These are phyloP conservation scores for Agrypnia vestita DNA, from an alignment of 1,140 invertebrate species.

Conservation along the genomic window DNA sequence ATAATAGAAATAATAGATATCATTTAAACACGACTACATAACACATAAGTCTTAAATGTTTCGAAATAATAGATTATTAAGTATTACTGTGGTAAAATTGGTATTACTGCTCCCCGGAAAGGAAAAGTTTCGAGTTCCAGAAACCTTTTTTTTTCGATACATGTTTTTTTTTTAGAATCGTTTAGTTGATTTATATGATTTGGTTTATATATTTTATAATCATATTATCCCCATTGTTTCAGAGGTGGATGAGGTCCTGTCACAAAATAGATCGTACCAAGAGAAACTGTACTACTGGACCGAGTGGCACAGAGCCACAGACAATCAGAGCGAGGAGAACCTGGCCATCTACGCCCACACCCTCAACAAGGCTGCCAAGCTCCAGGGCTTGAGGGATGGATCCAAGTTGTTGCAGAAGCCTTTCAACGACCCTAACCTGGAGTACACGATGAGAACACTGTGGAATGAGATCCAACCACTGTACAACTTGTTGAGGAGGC, in stretches of 20 bases:
- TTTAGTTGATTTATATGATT: too few species aligned
- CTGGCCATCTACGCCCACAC: conserved; percentile 76
- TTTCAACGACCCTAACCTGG: conserved; percentile 74
- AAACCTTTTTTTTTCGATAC: too few species aligned
- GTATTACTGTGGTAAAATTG: too few species aligned
- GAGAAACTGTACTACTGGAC: conserved; percentile 73
- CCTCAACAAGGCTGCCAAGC: conserved; percentile 76
- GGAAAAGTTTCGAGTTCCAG: too few species aligned
- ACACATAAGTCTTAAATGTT: too few species aligned
- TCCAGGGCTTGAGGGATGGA: conserved; percentile 75
- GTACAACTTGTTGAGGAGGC: conserved; percentile 85
- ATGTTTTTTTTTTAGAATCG: too few species aligned
- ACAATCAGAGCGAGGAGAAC: conserved; percentile 74
- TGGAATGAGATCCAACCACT: conserved; percentile 86
- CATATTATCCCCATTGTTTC: neutral
- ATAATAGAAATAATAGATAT: too few species aligned
- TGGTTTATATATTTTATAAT: too few species aligned
- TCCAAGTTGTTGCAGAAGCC: conserved; percentile 77
- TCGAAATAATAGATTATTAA: too few species aligned
- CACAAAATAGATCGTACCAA: neutral
- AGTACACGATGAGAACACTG: conserved; percentile 73
- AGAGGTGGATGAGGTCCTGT: conserved; percentile 24
- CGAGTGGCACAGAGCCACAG: conserved; percentile 75
- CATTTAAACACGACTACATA: too few species aligned
- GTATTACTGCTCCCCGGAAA: too few species aligned